Evolutionary conservation across 2,113 vertebrate species (phyloP), one percentile per base, ranked within the genome.

Genomic region (Natator depressus): DNA sequence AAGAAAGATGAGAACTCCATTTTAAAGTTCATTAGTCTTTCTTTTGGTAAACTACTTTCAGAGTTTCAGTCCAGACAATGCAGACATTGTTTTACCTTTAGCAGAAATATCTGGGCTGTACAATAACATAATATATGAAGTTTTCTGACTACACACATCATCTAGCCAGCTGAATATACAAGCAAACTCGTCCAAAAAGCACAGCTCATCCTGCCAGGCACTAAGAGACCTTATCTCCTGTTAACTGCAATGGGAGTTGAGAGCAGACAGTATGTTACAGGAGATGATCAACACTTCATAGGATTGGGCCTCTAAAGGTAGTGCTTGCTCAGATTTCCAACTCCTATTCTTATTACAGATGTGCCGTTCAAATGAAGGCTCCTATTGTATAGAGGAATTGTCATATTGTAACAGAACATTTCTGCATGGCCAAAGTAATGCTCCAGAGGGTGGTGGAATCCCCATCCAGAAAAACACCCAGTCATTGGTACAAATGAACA

Each of bases 351-450:
- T 69, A 35, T 42, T 87, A 93, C 95, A 96, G 95, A 95, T 94
- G 89, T 91, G 85, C 93, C 95, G 81, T 47, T 92, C 83, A 87
- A 95, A 95, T 93, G 72, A 94, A 96, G 92, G 72, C 92, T 96
- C 89, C 92, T 94, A 12, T 20, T 83, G 57, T 91, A 95, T 65
- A 0, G 1, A 95, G 81, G n/a, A 86, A 86, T 84, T 91, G 76
- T 84, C 93, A 62, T 46, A 17, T 0, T 84, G 81, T 84, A 96
- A 88, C 3, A 91, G 50, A 96, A 79, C 5, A 2, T 78, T 47
- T 47, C 75, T 47, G 38, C 46, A 27, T 10, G 20, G 80, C 90
- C 85, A 97, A 29, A 75, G 82, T 79, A 83, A 75, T 79, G 85
- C 89, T 95, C 95, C 0, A 69, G 80, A 82, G 81, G 25, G n/a